phyloP scores from a whole-genome alignment of 2,113 vertebrate genomes.

The Microcebus murinus region DNA sequence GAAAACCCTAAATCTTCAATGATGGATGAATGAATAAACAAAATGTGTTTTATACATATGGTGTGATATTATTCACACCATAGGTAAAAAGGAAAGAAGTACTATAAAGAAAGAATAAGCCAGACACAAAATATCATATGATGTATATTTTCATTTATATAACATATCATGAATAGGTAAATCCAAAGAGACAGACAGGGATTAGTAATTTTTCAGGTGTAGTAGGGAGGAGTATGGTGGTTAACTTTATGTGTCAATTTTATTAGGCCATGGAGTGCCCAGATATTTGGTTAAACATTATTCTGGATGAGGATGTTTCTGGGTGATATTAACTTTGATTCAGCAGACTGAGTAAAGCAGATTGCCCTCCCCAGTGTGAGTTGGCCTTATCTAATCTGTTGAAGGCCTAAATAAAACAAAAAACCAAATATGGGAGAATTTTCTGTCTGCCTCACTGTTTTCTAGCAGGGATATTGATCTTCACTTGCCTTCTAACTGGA shows the following conservation, averaged over 20 bases:
- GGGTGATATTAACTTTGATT: not conserved
- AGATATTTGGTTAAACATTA: not conserved
- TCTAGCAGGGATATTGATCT: not conserved
- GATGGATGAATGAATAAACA: not conserved
- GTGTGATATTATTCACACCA: not conserved
- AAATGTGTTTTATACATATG: not conserved
- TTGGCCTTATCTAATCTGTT: not conserved
- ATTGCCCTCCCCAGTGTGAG: accelerated
- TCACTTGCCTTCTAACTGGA: no score
- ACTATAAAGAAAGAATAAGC: not conserved
- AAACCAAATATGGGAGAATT: not conserved
- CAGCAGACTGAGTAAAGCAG: not conserved
- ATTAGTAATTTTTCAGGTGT: not conserved
- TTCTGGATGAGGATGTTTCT: not conserved
- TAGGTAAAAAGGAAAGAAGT: not conserved
- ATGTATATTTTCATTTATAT: not conserved
- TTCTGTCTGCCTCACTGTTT: not conserved
- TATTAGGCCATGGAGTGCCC: not conserved
- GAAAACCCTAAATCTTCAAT: not conserved
- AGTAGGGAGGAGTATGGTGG: accelerated
- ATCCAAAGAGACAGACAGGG: not conserved
- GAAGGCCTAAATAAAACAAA: not conserved
- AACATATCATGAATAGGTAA: not conserved
- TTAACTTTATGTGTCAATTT: not conserved
- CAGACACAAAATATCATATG: not conserved